These are phyloP conservation scores for Saturnia pavonia DNA, from an alignment of 2,888 invertebrate genomes.

Conservation along the genomic window DNA sequence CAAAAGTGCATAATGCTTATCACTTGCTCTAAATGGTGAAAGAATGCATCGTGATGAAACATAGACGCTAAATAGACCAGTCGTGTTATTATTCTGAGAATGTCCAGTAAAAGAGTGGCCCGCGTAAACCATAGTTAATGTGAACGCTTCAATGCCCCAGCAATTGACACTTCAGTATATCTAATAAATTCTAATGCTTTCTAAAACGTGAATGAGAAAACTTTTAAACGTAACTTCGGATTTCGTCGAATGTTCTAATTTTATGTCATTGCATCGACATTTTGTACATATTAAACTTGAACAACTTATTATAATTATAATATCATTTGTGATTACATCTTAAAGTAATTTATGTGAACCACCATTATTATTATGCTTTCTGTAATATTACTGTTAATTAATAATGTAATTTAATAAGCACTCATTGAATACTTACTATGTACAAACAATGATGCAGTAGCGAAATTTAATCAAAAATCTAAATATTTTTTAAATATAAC, in stretches of 20 bases:
- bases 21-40: slow-evolving; percentile 8
- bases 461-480: background rate
- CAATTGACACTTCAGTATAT: slow-evolving; percentile 5
- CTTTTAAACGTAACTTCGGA: background rate
- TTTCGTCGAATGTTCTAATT: background rate
- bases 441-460: background rate
- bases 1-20: slow-evolving; percentile 13
- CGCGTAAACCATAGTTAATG: background rate
- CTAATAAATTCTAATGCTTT: slow-evolving; percentile 2
- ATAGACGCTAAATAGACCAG: slow-evolving; percentile 8
- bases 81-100: background rate
- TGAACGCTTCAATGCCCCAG: background rate
- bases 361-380: too few species aligned
- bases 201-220: background rate
- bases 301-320: too few species aligned
- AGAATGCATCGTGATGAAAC: background rate
- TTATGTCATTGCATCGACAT: too few species aligned
- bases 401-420: too few species aligned
- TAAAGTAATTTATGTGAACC: background rate
- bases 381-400: too few species aligned
- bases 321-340: too few species aligned
- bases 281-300: too few species aligned
- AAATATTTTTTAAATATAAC: background rate
- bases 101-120: slow-evolving; percentile 1
- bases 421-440: background rate